A percentile compares a stretch with the other conserved stretches of the same genome.
These are phyloP conservation scores for Trissolcus japonicus DNA, from an alignment of 2,888 invertebrate species.

Conservation along the genomic window DNA sequence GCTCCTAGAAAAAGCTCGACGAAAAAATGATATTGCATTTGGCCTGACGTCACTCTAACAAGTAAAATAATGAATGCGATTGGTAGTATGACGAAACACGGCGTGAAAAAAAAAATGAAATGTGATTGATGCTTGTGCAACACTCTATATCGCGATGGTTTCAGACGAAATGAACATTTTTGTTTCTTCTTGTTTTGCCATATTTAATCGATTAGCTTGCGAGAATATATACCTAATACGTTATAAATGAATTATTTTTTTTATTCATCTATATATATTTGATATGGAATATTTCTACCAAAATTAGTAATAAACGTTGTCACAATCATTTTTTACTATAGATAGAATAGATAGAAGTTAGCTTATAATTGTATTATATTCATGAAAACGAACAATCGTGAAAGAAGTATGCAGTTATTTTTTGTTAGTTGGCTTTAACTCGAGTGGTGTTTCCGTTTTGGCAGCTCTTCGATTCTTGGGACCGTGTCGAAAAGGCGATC, in stretches of 20 bases:
- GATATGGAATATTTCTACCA: no score
- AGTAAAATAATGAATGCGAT: constrained; percentile 15
- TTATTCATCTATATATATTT: no score
- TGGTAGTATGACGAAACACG: constrained; percentile 10
- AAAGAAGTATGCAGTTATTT: no score
- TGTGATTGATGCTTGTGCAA: background rate
- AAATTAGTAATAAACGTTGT: no score
- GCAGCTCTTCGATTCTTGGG: background rate
- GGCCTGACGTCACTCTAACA: background rate
- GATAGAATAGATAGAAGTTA: no score
- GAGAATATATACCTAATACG: no score
- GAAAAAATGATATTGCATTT: constrained; percentile 7
- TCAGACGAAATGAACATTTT: constrained; percentile 6
- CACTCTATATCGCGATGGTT: background rate
- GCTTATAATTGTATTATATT: no score
- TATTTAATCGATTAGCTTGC: no score
- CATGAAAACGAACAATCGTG: no score
- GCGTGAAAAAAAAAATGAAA: background rate
- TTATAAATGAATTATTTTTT: no score
- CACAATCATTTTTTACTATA: no score
- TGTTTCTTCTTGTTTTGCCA: no score
- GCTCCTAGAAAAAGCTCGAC: background rate
- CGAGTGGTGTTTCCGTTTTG: constrained; percentile 6
- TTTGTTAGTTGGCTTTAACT: constrained; percentile 1
- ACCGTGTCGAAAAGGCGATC: constrained; percentile 8